These are phyloP conservation scores for Propsilocerus akamusi DNA, from an alignment of 1,140 invertebrate genomes.

Conservation along the genomic window DNA sequence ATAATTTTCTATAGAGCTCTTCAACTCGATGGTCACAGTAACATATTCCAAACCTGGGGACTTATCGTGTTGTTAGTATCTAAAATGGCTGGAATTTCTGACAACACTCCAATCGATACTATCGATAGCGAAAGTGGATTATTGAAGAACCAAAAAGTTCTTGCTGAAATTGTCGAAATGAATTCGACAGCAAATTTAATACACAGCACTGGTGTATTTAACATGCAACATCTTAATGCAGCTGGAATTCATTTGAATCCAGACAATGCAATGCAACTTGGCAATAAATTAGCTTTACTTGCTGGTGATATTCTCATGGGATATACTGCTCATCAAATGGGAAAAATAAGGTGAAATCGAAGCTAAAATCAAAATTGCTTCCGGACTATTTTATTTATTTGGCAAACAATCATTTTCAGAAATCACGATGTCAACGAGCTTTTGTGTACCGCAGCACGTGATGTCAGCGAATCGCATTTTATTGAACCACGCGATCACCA, in stretches of 20 bases:
- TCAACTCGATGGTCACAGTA: too few species aligned
- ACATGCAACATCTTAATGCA: neutral
- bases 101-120: neutral
- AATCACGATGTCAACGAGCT: conserved; percentile 71
- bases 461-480: conserved; percentile 81
- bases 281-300: conserved; percentile 19
- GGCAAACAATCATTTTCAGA: conserved; percentile 15
- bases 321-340: conserved; percentile 73
- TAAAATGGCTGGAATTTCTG: neutral
- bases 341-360: conserved; percentile 43
- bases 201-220: neutral
- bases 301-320: conserved; percentile 84
- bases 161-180: neutral
- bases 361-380: neutral
- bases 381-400: neutral
- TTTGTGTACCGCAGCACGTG: conserved; percentile 70
- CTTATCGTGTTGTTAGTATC: neutral
- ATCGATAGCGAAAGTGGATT: neutral
- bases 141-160: neutral
- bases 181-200: neutral
- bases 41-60: neutral
- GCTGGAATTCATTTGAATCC: neutral
- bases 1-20: too few species aligned
- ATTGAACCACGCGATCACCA: conserved; percentile 63
- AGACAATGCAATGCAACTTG: neutral